These are phyloP conservation scores for Hydrocynus forskahlii DNA, from an alignment of 2,797 vertebrate genomes.

Conservation along the genomic window DNA sequence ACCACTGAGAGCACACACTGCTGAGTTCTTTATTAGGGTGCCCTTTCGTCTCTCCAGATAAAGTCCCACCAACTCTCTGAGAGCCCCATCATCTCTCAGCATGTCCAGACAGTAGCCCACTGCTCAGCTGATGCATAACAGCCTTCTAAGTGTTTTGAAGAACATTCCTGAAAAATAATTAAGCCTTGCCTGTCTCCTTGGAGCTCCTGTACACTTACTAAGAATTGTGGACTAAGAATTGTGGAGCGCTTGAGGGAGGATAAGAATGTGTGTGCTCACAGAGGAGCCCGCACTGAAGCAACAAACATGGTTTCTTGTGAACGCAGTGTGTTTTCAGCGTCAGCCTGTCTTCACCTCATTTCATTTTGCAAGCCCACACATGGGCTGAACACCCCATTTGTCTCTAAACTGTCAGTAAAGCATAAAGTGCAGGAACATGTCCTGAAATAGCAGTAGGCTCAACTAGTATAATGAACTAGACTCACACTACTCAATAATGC, in stretches of 20 bases:
- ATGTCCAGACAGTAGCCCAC: slow-evolving; percentile 70
- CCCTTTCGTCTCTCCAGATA: neutral
- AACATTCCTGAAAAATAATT: slow-evolving; percentile 79
- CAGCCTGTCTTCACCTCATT: neutral
- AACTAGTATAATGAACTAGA: too few relatives aligned
- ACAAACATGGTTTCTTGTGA: neutral
- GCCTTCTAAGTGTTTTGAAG: slow-evolving; percentile 68
- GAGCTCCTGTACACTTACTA: slow-evolving; percentile 54
- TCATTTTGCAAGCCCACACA: neutral
- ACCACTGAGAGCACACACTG: neutral
- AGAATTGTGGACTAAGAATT: slow-evolving; percentile 59
- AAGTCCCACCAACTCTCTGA: neutral
- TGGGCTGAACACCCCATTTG: neutral
- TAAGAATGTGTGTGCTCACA: neutral
- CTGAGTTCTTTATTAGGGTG: neutral
- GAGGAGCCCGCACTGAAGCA: neutral
- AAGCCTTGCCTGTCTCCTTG: slow-evolving; percentile 59
- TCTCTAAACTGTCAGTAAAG: neutral
- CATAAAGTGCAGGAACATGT: neutral
- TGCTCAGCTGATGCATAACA: slow-evolving; percentile 65
- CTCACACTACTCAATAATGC: too few relatives aligned
- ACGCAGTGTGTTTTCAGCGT: neutral
- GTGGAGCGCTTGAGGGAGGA: slow-evolving; percentile 52
- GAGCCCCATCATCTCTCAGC: slow-evolving; percentile 6
- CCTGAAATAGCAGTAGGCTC: too few relatives aligned